Base-by-base conservation (phyloP, 2,888 invertebrate genomes). In the Hypolimnas misippus region DNA sequence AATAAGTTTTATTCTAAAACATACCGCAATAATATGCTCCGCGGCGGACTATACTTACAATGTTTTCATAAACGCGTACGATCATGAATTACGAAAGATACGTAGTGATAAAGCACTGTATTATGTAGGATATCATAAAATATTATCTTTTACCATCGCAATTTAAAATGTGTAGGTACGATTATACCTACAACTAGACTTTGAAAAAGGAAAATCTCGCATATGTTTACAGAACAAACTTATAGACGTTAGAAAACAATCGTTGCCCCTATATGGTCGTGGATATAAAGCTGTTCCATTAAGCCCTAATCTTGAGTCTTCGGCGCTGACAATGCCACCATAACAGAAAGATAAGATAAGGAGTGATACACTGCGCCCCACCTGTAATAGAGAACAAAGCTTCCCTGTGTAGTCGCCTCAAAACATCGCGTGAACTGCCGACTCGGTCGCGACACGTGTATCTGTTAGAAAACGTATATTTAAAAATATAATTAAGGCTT, bases 331-430 rank as follows among this genome's bases (percentile, higher is more conserved):
- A 76, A 74, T 76, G 74, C 76, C 77, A 79, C 76, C 75, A 76
- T 76, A 73, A 69, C 73, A 73, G 72, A 68, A 63, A 82, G 84
- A 84, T 84, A 76, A 84, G 83, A 83, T 86, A 82, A 79, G 73
- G 63, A 70, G 63, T 77, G 78, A 82, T 82, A 79, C 76, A 75
- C 68, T 73, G 70, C 57, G 62, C 72, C 72, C 71, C 70, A 66
- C 56, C 62, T 66, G 56, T 56, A 50, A 17, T 33, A 59, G 55
- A 55, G 55, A 55, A 65, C 44, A 44, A 33, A 62, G 55, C 62
- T 66, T 63, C 21, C 16, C 50, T 57, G 46, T 63, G 56, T 56
- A 50, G 29, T 21, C 56, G 49, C 58, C 31, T 49, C 21, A 21
- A 40, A 44, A 59, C 55, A 38, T 52, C 35, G 19, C 50, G 29